A percentile compares a stretch with the other conserved stretches of the same genome.
Conservation (phyloP, 2,888 invertebrate genomes). For the Hypolimnas misippus region DNA sequence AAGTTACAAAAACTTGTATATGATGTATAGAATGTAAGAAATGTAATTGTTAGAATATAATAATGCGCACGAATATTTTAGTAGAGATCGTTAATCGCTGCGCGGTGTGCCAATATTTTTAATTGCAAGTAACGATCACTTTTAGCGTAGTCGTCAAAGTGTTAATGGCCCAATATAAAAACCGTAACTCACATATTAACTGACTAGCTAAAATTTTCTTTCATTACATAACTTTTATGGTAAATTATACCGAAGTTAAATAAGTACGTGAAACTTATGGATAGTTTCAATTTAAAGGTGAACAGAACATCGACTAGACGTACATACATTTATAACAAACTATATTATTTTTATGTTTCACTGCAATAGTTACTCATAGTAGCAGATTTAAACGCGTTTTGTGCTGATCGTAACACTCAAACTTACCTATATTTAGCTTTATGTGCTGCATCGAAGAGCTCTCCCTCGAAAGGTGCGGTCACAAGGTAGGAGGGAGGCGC, state of each 20-base stretch:
- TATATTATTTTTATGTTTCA: too few relatives aligned
- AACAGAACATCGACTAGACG: too few relatives aligned
- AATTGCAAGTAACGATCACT: constrained; percentile 40
- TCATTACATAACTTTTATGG: constrained; percentile 16
- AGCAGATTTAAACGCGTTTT: too few relatives aligned
- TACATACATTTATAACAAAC: too few relatives aligned
- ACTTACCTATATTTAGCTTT: constrained; percentile 78
- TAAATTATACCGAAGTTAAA: constrained; percentile 4
- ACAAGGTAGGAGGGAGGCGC: constrained; percentile 82
- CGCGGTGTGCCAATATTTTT: constrained; percentile 40
- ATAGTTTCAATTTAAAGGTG: too few relatives aligned
- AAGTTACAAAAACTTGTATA: too few relatives aligned
- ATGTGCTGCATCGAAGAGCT: constrained; percentile 87
- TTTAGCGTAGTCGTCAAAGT: constrained; percentile 37
- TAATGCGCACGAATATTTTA: constrained; percentile 20
- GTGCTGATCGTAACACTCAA: background rate
- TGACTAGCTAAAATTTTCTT: constrained; percentile 9
- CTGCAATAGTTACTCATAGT: too few relatives aligned
- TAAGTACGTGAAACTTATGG: too few relatives aligned
- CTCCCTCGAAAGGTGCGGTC: constrained; percentile 89
- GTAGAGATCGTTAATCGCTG: constrained; percentile 31
- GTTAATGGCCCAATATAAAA: constrained; percentile 39
- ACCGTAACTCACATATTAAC: constrained; percentile 31
- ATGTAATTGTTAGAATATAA: constrained; percentile 17
- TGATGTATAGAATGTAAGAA: constrained; percentile 4